These are phyloP conservation scores for Halichoeres trimaculatus DNA, from an alignment of 2,113 vertebrate species.

Conservation along the genomic window DNA sequence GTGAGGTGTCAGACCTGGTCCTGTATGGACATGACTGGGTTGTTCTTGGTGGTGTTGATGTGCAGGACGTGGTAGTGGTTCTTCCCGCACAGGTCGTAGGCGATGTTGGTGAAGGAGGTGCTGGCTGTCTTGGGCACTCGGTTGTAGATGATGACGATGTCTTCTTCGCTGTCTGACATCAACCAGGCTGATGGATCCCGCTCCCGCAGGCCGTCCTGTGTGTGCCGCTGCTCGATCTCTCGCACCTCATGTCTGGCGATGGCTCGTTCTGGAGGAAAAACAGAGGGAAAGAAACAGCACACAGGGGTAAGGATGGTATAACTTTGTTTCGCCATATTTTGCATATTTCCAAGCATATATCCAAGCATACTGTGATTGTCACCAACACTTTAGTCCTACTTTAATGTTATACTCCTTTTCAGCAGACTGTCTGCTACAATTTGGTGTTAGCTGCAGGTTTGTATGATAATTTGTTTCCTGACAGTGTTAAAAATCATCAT, in stretches of 20 bases:
- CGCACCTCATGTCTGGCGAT: constrained; percentile 96
- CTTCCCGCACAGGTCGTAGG: constrained; percentile 87
- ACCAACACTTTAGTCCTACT: too few species aligned
- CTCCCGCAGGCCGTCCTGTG: constrained; percentile 88
- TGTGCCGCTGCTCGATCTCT: constrained; percentile 95
- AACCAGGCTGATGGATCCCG: constrained; percentile 51
- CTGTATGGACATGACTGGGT: constrained; percentile 99
- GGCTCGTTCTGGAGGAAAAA: constrained; percentile 88
- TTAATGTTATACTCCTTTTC: too few species aligned
- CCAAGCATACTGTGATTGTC: too few species aligned
- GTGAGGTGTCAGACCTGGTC: constrained; percentile 88
- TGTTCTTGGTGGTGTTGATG: constrained; percentile 99
- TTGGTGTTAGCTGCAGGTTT: too few species aligned
- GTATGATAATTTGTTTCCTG: too few species aligned
- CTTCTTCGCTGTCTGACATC: constrained; percentile 84
- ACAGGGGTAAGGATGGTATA: background rate
- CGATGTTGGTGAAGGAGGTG: constrained; percentile 99
- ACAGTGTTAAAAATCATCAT: too few species aligned
- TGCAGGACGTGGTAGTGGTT: constrained; percentile 98
- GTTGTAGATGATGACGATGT: constrained; percentile 96
- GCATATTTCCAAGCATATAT: too few species aligned
- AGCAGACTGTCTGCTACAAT: too few species aligned
- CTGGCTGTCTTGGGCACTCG: constrained; percentile 98
- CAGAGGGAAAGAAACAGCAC: background rate
- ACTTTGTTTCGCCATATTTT: background rate